Evolutionary conservation across 2,113 vertebrate genomes (phyloP).

Genomic region (Reinhardtius hippoglossoides): DNA sequence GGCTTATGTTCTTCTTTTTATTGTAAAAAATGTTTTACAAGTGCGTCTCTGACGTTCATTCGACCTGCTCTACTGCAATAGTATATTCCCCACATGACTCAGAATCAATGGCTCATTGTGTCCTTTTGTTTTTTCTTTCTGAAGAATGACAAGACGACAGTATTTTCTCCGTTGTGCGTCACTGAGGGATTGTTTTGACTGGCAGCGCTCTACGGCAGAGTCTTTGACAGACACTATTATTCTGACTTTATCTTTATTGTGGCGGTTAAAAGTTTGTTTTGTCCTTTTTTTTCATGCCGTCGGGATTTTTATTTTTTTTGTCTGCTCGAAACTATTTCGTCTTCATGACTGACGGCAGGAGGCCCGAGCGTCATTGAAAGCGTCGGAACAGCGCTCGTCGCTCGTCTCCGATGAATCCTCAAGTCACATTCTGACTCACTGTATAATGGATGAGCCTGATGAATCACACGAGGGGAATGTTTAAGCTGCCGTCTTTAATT

Average conservation of each 20-base stretch:
- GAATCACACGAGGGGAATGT: conserved; percentile 10
- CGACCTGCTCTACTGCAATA: not conserved
- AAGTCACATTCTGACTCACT: conserved; percentile 21
- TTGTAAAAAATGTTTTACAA: not conserved
- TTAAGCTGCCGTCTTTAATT: conserved; percentile 27
- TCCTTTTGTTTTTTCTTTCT: conserved; percentile 1
- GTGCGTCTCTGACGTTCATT: not conserved
- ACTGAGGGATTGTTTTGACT: conserved; percentile 50
- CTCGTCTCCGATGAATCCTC: conserved; percentile 9
- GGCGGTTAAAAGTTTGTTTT: conserved; percentile 51
- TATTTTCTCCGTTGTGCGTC: conserved; percentile 32
- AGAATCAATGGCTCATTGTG: conserved; percentile 18
- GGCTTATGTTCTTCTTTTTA: not conserved
- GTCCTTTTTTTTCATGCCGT: conserved; percentile 31
- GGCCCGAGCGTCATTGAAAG: conserved; percentile 31
- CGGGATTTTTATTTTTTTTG: conserved; percentile 20
- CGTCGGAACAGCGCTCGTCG: conserved; percentile 6
- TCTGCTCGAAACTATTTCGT: conserved; percentile 4
- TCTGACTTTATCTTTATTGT: conserved; percentile 44
- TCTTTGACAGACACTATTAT: conserved; percentile 13
- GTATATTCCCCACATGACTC: too few species aligned
- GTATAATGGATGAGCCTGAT: conserved; percentile 10
- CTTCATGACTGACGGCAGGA: conserved; percentile 40
- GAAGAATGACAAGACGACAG: conserved; percentile 35
- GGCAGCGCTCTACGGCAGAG: conserved; percentile 18